phyloP scores from a whole-genome alignment of 2,113 vertebrate genomes.

The Pterocles orientalis region DNA sequence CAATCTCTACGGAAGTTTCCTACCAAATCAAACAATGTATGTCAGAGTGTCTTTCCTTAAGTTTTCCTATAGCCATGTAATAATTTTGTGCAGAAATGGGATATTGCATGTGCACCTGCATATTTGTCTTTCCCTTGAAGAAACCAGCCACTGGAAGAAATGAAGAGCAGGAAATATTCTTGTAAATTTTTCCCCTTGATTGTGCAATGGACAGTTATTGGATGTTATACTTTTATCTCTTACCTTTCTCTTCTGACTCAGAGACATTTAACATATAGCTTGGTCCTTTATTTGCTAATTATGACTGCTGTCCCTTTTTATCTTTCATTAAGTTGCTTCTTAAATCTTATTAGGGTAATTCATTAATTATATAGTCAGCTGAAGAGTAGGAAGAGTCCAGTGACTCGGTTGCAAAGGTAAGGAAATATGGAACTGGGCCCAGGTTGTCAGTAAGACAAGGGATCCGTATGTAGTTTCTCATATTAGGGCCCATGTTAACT shows the following conservation, averaged over 20 bases:
- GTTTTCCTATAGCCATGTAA: background rate
- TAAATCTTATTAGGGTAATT: background rate
- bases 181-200: background rate
- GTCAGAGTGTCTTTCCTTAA: background rate
- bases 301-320: background rate
- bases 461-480: background rate
- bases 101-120: background rate
- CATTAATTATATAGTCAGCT: background rate
- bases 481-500: background rate
- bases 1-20: background rate
- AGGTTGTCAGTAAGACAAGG: background rate
- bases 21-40: background rate
- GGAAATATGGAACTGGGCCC: accelerated
- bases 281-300: background rate
- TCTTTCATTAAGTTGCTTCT: background rate
- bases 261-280: background rate
- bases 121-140: background rate
- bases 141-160: background rate
- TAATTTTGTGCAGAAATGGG: background rate
- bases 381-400: background rate
- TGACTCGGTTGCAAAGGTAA: background rate
- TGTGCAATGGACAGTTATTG: background rate
- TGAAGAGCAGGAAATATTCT: background rate
- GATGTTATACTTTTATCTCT: background rate
- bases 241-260: background rate